Evolutionary conservation across 2,113 vertebrate species (phyloP), one percentile per base, ranked within the genome.

Genomic region (Solenodon paradoxus): DNA sequence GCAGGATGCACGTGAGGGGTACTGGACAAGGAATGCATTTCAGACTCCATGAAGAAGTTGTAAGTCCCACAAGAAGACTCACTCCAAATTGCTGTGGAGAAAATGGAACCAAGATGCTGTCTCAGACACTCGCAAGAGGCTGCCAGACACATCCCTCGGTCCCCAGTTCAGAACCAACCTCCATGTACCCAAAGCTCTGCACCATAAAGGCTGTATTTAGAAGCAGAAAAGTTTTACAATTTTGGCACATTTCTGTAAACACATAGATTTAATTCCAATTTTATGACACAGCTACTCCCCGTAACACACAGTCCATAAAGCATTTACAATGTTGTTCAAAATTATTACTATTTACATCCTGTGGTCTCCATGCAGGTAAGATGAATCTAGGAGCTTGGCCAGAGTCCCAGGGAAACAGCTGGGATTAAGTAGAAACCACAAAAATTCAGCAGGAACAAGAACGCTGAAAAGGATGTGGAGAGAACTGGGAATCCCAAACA

Each of bases 161-260:
- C 45, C 57, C 35, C 78, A 30, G 28, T 61, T 80, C 91, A 32
- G 69, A 91, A 20, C 35, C 72, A 64, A 53, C 68, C 32, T 80
- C 75, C 78, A 20, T 66, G 61, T 71, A 47, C 22, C 69, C 47
- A 28, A 63, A 81, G 30, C 38, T 61, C 59, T 32, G 10, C 5
- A 24, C 35, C 69, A 68, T 64, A 86, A 94, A 87, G 87, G 47
- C 89, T 93, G 47, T 57, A 80, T 89, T 96, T 68, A 94, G 94
- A 90, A 82, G 59, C 30, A 78, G 88, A 77, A 16, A n/a, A 49
- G 32, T 93, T 97, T 96, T 93, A 95, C 74, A 84, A 96, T 87
- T n/a, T n/a, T 79, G 78, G 89, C 83, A 92, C 86, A 22, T 93
- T 97, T 96, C 86, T 96, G 92, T 96, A 97, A 97, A 95, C 95